A percentile compares a stretch with the other conserved stretches of the same genome.
Evolutionary conservation across 92 coral and sea anemone species (phyloP).

Genomic region (Epizoanthus illoricatus): DNA sequence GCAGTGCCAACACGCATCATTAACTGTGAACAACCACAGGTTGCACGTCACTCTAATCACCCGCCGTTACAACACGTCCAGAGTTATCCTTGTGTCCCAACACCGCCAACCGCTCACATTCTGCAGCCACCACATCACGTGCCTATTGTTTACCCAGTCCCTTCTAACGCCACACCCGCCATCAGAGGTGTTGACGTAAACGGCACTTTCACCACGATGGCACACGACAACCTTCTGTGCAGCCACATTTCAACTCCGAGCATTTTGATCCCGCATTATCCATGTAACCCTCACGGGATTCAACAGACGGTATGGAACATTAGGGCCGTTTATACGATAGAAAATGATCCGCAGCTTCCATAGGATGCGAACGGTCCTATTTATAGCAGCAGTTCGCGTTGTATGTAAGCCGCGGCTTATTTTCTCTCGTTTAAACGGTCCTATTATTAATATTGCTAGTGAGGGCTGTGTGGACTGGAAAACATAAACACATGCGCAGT

Average conservation of each 20-base stretch:
- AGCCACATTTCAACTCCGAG: neutral
- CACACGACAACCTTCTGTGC: constrained; percentile 16
- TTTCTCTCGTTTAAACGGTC: too few relatives aligned
- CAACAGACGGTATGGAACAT: constrained; percentile 22
- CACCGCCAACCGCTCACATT: constrained; percentile 26
- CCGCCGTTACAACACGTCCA: constrained; percentile 14
- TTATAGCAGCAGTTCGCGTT: too few relatives aligned
- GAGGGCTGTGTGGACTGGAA: too few relatives aligned
- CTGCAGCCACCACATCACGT: neutral
- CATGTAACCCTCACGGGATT: neutral
- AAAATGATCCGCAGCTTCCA: too few relatives aligned
- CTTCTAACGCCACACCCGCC: constrained; percentile 20
- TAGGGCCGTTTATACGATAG: neutral
- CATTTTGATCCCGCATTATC: neutral
- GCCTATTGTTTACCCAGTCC: neutral
- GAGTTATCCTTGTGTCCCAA: constrained; percentile 4
- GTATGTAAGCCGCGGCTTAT: too few relatives aligned
- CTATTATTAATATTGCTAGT: too few relatives aligned
- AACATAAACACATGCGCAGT: too few relatives aligned
- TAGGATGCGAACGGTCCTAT: too few relatives aligned
- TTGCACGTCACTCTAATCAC: neutral
- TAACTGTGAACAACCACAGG: neutral
- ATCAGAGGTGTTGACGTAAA: neutral
- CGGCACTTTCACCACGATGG: constrained; percentile 22
- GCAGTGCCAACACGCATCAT: neutral